phyloP scores from a whole-genome alignment of 2,113 vertebrate genomes.

The Aptenodytes forsteri region DNA sequence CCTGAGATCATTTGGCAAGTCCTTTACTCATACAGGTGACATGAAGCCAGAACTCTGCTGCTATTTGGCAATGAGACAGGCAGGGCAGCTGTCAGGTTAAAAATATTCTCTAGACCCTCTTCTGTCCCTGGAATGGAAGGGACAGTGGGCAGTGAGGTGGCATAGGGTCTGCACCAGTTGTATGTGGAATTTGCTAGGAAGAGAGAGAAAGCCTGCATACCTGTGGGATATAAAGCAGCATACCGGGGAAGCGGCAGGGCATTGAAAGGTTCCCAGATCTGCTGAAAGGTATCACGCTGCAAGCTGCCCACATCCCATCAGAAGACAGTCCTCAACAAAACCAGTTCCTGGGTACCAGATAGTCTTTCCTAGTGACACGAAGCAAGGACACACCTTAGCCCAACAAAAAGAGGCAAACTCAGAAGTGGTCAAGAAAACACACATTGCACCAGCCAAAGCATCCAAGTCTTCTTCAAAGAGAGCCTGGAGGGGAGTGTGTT shows the following conservation, averaged over 20 bases:
- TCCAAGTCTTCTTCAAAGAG: neutral
- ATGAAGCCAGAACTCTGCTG: neutral
- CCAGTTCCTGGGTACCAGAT: rapidly evolving
- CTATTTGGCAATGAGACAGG: neutral
- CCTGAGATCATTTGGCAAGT: no score
- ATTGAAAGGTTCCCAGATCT: neutral
- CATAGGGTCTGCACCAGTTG: neutral
- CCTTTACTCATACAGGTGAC: rapidly evolving
- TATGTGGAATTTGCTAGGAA: neutral
- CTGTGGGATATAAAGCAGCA: neutral
- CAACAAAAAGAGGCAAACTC: neutral
- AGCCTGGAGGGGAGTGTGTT: neutral
- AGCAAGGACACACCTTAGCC: neutral
- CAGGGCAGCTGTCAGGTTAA: neutral
- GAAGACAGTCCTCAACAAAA: neutral
- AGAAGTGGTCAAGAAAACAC: neutral
- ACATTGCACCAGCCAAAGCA: neutral
- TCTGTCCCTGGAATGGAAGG: neutral
- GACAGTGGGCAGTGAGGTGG: neutral
- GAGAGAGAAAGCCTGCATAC: neutral
- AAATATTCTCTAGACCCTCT: neutral
- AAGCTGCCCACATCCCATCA: neutral
- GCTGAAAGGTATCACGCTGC: neutral
- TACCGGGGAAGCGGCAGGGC: neutral
- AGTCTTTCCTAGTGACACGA: neutral